These are phyloP conservation scores for Upupa epops DNA, from an alignment of 2,113 vertebrate genomes.

Conservation along the genomic window DNA sequence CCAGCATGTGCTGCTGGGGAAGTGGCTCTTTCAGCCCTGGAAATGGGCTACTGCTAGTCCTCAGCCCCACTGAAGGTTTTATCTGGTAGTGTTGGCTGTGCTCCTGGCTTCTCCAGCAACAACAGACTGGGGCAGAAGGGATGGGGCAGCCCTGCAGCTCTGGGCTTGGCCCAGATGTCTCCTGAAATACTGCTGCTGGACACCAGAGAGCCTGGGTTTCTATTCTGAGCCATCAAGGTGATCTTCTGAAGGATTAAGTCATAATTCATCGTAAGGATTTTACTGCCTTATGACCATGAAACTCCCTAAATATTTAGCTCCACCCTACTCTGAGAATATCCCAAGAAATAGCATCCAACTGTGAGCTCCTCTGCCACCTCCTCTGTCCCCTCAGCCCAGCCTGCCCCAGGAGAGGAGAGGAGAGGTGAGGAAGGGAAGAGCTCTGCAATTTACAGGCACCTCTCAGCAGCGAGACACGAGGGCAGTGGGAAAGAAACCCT, in stretches of 20 bases:
- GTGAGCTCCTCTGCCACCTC: background rate
- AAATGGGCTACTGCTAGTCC: background rate
- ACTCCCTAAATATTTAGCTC: background rate
- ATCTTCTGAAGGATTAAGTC: background rate
- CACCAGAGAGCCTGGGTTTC: accelerated
- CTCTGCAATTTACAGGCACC: background rate
- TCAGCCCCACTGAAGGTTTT: background rate
- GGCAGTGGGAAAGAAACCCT: background rate
- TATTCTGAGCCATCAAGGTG: background rate
- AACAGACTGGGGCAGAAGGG: background rate
- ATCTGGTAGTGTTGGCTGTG: accelerated
- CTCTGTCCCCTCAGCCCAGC: background rate
- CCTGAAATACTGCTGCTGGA: background rate
- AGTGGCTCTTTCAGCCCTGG: background rate
- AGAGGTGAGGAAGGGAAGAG: background rate
- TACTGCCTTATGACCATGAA: background rate
- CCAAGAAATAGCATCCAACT: background rate
- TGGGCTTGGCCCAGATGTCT: background rate
- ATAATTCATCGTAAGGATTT: background rate
- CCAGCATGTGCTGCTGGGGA: background rate
- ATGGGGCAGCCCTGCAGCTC: background rate
- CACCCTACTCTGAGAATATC: background rate
- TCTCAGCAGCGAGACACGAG: accelerated
- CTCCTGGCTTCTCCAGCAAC: background rate
- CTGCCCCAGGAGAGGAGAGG: background rate